Conservation (phyloP, 2,113 vertebrate species). For the Alces alces region DNA sequence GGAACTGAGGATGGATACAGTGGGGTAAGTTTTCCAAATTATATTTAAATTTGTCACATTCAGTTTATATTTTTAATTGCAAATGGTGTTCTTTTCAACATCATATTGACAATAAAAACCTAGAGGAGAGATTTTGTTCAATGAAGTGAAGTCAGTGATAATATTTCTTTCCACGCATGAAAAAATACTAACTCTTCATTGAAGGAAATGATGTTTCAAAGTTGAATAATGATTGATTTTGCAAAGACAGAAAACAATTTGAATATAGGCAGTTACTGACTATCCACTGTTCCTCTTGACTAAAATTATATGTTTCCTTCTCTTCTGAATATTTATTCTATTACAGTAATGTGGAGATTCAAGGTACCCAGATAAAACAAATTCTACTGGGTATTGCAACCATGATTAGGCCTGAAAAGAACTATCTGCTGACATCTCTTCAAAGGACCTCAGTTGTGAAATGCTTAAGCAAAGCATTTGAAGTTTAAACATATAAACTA, state of each 20-base stretch:
- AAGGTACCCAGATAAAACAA: neutral
- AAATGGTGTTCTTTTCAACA: neutral
- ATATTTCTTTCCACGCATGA: neutral
- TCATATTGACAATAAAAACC: neutral
- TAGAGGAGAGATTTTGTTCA: neutral
- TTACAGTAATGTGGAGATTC: neutral
- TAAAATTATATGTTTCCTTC: neutral
- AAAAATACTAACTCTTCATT: neutral
- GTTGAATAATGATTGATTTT: neutral
- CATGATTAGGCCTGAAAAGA: neutral
- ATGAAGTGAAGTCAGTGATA: neutral
- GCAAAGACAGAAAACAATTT: neutral
- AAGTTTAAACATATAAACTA: neutral
- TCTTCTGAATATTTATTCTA: neutral
- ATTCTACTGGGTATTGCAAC: accelerated
- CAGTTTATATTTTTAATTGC: neutral
- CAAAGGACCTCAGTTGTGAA: neutral
- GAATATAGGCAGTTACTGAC: neutral
- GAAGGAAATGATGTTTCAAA: neutral
- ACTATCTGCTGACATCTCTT: neutral
- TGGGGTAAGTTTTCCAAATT: neutral
- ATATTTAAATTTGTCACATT: neutral
- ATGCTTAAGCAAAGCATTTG: neutral
- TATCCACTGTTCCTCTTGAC: neutral
- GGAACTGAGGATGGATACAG: neutral